Percentiles rank a stretch among this genome's conserved stretches.
Evolutionary conservation across 2,888 invertebrate genomes (phyloP).

Genomic region (Conchocele bisecta): DNA sequence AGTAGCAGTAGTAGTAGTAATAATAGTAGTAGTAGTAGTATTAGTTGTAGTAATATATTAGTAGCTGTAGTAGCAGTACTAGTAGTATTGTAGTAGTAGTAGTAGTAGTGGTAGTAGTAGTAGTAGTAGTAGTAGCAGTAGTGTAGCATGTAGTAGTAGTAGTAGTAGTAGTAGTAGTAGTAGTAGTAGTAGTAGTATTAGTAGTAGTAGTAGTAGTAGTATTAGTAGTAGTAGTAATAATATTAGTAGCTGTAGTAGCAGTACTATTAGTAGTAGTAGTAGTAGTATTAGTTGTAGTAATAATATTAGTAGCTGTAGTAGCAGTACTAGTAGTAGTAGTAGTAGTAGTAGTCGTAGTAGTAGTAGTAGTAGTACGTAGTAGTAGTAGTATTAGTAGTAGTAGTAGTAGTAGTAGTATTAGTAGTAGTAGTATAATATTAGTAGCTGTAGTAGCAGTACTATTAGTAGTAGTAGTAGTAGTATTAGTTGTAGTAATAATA

Average conservation of each 20-base stretch:
- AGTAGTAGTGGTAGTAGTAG: conserved; percentile 12
- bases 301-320: conserved; percentile 19
- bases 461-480: conserved; percentile 20
- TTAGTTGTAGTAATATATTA: background rate
- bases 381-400: conserved; percentile 3
- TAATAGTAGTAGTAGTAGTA: background rate
- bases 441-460: conserved; percentile 13
- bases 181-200: conserved; percentile 33
- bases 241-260: conserved; percentile 40
- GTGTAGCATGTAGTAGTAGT: conserved; percentile 14
- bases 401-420: conserved; percentile 12
- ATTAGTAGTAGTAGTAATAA: conserved; percentile 34
- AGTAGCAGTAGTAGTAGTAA: no score
- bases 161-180: conserved; percentile 12
- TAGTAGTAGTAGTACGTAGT: conserved; percentile 5
- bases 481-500: no score
- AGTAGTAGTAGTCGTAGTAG: conserved; percentile 16
- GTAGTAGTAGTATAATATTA: conserved; percentile 18
- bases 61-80: conserved; percentile 15
- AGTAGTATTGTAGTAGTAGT: conserved; percentile 13
- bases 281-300: conserved; percentile 17
- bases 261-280: conserved; percentile 28
- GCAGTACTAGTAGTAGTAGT: conserved; percentile 19
- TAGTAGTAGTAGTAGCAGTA: conserved; percentile 13
- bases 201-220: conserved; percentile 37